Evolutionary conservation across 2,888 invertebrate species (phyloP), one percentile per base, ranked within the genome.

Genomic region (Pachymerium ferrugineum): DNA sequence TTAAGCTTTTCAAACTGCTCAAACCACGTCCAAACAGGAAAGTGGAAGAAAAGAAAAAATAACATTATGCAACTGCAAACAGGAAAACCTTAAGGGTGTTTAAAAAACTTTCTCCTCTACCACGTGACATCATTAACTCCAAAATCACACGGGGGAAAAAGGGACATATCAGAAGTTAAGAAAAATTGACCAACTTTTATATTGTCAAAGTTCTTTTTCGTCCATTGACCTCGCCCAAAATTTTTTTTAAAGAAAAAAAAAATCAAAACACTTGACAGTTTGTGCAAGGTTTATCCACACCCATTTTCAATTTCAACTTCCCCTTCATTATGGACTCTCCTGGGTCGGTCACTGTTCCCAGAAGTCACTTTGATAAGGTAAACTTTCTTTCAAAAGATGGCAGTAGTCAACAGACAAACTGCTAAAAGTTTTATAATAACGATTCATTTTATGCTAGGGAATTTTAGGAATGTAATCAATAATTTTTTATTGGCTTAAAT

Each of bases 271-370:
- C 25, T 54, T 54, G 54, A 54, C 25, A 25, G 54, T 54, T 54
- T 54, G n/a, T n/a, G 54, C 54, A 54, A 54, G 54, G 25, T 54
- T 54, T 54, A 8, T 54, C 54, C 54, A 54, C 54, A 54, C 54
- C 54, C 54, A 54, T 25, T 54, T 25, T 25, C 28, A 54, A 54
- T 25, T 25, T 54, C 54, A 54, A 54, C 54, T 10, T 54, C 54
- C 54, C 54, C n/a, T n/a, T 54, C 54, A 54, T 4, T 54, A 25
- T 54, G 54, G 54, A 54, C 54, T 54, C 54, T 54, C 28, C 54
- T 54, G 12, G 54, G 54, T 54, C 54, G 54, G 54, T 54, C 54
- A 54, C 54, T 54, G 54, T 54, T 54, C 54, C 28, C 28, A 54
- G 54, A 54, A 25, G 54, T 54, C 28, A 54, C 54, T 54, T 54